Percentiles rank a stretch among this genome's conserved stretches.
These are phyloP conservation scores for Asarcornis scutulata DNA, from an alignment of 2,113 vertebrate species.

Conservation along the genomic window DNA sequence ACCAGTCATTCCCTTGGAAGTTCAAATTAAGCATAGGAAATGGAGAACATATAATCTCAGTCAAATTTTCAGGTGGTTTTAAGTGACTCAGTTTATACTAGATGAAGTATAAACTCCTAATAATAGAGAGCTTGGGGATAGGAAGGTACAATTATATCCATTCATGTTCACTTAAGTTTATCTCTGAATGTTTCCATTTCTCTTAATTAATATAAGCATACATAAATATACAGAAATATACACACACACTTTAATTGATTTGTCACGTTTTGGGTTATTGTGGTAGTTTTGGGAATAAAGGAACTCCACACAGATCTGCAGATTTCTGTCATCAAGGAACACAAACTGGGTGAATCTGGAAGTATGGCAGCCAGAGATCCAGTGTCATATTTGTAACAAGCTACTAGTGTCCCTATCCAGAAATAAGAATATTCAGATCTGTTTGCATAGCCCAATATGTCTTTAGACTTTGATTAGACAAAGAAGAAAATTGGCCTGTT, in stretches of 20 bases:
- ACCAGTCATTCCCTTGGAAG: neutral
- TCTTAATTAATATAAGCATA: neutral
- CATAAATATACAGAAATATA: neutral
- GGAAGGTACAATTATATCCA: neutral
- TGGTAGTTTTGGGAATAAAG: neutral
- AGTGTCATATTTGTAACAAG: neutral
- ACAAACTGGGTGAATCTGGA: neutral
- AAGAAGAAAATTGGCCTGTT: neutral
- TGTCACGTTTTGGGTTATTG: neutral
- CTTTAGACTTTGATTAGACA: neutral
- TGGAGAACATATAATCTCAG: neutral
- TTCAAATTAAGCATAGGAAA: neutral
- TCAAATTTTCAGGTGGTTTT: neutral
- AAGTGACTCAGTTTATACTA: neutral
- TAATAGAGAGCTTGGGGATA: rapidly evolving
- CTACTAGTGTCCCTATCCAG: neutral
- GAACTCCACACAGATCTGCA: neutral
- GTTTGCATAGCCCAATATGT: neutral
- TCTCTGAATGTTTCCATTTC: neutral
- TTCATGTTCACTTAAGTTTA: neutral
- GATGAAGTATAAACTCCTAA: neutral
- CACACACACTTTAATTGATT: neutral
- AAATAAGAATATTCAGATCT: neutral
- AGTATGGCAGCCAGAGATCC: neutral
- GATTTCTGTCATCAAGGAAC: neutral